Conservation (phyloP, 2,113 vertebrate species). For the Panthera uncia region DNA sequence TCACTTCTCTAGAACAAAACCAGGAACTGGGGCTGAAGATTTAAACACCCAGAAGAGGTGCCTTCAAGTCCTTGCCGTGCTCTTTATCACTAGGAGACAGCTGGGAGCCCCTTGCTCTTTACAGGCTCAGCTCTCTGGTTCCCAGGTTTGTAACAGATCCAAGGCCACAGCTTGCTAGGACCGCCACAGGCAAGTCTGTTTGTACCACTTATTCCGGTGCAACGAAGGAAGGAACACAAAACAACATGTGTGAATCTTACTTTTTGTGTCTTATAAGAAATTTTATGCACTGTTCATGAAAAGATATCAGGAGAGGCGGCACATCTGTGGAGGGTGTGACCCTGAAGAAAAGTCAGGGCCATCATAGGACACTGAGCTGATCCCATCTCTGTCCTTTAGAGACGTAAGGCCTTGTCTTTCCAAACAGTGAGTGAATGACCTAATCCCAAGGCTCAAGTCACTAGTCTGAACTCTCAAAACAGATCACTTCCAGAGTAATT, state of each 20-base stretch:
- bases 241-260: neutral
- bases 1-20: slow-evolving; percentile 42
- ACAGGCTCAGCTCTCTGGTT: neutral
- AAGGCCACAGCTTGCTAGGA: neutral
- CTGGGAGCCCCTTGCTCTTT: neutral
- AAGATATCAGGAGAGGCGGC: neutral
- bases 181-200: neutral
- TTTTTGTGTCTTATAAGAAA: neutral
- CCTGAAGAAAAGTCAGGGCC: neutral
- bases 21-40: neutral
- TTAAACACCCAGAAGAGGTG: neutral
- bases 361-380: neutral
- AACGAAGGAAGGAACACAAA: neutral
- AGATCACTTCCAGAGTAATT: neutral
- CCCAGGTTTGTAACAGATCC: neutral
- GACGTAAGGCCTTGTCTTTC: neutral
- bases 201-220: neutral
- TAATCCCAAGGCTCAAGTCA: neutral
- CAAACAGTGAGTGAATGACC: neutral
- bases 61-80: neutral
- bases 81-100: neutral
- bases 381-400: neutral
- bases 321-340: neutral
- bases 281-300: neutral
- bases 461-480: neutral